A percentile compares a stretch with the other conserved stretches of the same genome.
These are phyloP conservation scores for western clawed frog (Xenopus tropicalis) DNA, from an alignment of 2,113 vertebrate genomes.

Conservation along the genomic window UCB_Xtro_10.0 CM004446.2:145473501-145474000, in stretches of 20 bases:
- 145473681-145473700: slow-evolving; percentile 6
- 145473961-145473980: slow-evolving; percentile 18
- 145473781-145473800: slow-evolving; percentile 34
- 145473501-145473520: background rate
- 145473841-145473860: slow-evolving; percentile 20
- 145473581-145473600: background rate
- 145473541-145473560: background rate
- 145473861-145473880: slow-evolving; percentile 4
- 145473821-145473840: slow-evolving; percentile 36
- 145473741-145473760: background rate
- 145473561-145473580: background rate
- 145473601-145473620: background rate
- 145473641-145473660: background rate
- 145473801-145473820: slow-evolving; percentile 43
- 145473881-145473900: slow-evolving; percentile 26
- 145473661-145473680: slow-evolving; percentile 23
- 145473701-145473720: slow-evolving; percentile 6
- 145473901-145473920: slow-evolving; percentile 22
- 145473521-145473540: background rate
- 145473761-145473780: slow-evolving; percentile 35
- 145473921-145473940: slow-evolving; percentile 22
- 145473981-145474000: slow-evolving; percentile 1
- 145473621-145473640: slow-evolving; percentile 2
- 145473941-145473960: slow-evolving; percentile 5
- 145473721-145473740: slow-evolving; percentile 18